A percentile compares a stretch with the other conserved stretches of the same genome.
Conservation (phyloP, 1,140 invertebrate species). For the Drosophila arizonae region DNA sequence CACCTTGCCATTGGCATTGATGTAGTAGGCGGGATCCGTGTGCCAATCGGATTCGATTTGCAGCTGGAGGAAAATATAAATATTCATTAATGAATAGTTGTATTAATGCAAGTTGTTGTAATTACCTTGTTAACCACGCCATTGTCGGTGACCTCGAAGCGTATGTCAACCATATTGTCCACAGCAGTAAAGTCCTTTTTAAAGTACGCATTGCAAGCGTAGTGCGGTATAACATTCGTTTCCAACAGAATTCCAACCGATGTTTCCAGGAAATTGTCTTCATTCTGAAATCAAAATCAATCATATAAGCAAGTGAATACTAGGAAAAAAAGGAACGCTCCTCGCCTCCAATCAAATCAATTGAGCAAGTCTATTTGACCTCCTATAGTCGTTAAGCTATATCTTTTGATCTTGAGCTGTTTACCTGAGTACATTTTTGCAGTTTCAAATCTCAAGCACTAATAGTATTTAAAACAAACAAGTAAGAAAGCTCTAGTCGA, state of each 20-base stretch:
- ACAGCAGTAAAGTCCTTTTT: constrained; percentile 87
- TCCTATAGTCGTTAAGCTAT: too few relatives aligned
- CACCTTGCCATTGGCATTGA: constrained; percentile 66
- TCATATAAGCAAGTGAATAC: background rate
- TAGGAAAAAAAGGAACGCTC: background rate
- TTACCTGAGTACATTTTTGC: too few relatives aligned
- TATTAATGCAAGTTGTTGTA: background rate
- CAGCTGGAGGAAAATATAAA: constrained; percentile 39
- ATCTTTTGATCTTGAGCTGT: too few relatives aligned
- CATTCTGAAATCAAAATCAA: constrained; percentile 80
- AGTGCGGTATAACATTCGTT: constrained; percentile 86
- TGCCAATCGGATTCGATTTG: constrained; percentile 68
- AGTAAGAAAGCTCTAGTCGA: too few relatives aligned
- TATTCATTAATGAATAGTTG: background rate
- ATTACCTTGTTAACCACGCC: constrained; percentile 62
- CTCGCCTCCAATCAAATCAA: too few relatives aligned
- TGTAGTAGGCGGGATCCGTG: constrained; percentile 40
- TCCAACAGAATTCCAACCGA: constrained; percentile 85
- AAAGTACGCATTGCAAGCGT: constrained; percentile 85
- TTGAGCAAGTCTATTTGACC: too few relatives aligned
- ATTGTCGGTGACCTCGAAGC: constrained; percentile 83
- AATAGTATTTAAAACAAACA: too few relatives aligned
- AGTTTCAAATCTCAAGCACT: too few relatives aligned
- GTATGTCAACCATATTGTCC: constrained; percentile 85
- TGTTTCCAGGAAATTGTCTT: constrained; percentile 86